Evolutionary conservation across 2,797 vertebrate species (phyloP), one percentile per base, ranked within the genome.

Genomic region (Mustela erminea): DNA sequence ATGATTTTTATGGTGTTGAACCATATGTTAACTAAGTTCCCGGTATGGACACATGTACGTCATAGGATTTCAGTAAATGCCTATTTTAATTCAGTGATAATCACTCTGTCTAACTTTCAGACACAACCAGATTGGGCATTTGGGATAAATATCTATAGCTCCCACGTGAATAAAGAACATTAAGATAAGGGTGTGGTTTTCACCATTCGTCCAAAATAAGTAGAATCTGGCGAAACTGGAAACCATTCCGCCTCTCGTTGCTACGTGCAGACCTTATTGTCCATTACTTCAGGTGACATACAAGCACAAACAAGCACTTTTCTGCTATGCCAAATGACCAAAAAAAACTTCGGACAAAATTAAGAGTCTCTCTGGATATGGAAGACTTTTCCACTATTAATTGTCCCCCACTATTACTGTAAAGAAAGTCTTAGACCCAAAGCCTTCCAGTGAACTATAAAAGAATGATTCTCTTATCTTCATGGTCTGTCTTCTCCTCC

Each of bases 121-220:
- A 94, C 91, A 88, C 10, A 77, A 14, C 58, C 27, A 35, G 82
- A 96, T 87, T 52, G 62, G 84, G 21, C 7, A 17, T 66, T 93
- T 93, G 17, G 35, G 91, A 85, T 97, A 98, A 94, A 86, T 83
- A 38, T 70, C n/a, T 81, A 41, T 10, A 91, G 27, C 41, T 96
- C 93, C 88, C 32, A 75, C 14, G 9, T 70, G 72, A 84, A 35
- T 66, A 89, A 91, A 72, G 82, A n/a, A 49, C 81, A 52, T 38
- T 15, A 75, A 77, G 35, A 81, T 96, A 49, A 91, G 72, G 32
- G 23, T 92, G 94, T 58, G 14, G 90, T 87, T 0, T 7, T 96
- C 58, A 32, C n/a, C 7, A 70, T 41, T 60, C 43, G 27, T 11
- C 41, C 46, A 52, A 93, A 96, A 66, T 17, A 78, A 74, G n/a